Conservation (phyloP, 2,113 vertebrate genomes). For the Ochotona princeps region DNA sequence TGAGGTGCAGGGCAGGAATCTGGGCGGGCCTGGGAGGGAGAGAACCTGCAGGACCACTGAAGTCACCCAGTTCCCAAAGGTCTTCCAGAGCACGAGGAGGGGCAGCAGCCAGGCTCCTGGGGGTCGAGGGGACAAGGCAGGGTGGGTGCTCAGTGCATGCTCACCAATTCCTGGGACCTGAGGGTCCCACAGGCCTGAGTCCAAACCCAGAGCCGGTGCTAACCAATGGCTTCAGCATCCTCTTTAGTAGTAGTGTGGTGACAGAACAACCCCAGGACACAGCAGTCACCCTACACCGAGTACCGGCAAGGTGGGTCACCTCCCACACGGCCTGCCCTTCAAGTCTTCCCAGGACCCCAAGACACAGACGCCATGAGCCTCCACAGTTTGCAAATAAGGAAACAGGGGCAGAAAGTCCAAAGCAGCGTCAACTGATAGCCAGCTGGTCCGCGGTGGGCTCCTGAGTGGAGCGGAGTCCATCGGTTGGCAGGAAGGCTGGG, state of each 20-base stretch:
- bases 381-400: background rate
- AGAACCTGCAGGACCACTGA: background rate
- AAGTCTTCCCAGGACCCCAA: accelerated
- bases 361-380: background rate
- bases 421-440: background rate
- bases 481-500: accelerated
- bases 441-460: accelerated
- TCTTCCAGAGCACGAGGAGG: too few species aligned
- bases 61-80: too few species aligned
- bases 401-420: background rate
- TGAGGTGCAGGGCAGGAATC: accelerated
- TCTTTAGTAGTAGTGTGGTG: too few species aligned
- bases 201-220: too few species aligned
- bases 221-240: too few species aligned
- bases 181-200: too few species aligned
- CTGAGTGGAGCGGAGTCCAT: accelerated
- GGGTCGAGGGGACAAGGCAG: too few species aligned
- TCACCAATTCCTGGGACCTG: too few species aligned
- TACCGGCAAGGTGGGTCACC: accelerated
- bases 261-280: too few species aligned
- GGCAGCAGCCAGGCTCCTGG: too few species aligned
- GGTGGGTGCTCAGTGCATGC: too few species aligned
- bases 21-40: too few species aligned
- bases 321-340: accelerated
- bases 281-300: accelerated